Base-by-base conservation (phyloP, 2,797 vertebrate species). In the Peromyscus aztecus region DNA sequence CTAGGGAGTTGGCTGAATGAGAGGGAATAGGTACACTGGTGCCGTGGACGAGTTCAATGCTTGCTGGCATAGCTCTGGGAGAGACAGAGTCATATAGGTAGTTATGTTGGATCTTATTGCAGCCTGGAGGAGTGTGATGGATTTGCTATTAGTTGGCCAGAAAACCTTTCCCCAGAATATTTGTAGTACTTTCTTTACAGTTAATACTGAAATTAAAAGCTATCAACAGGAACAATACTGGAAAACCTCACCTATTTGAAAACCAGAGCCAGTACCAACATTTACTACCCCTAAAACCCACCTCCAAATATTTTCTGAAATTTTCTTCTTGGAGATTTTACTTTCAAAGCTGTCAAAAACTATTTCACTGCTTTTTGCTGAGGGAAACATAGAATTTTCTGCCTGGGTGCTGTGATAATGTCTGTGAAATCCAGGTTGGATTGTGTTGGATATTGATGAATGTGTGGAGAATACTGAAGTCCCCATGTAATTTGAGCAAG, bases 311-410 rank as follows among this genome's bases (percentile, higher is more conserved):
- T 75, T 63, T 29, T 52, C 40, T 91, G 13, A 95, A 61, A n/a
- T 95, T 96, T 92, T 81, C 69, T 90, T 91, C 71, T 43, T 78
- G 13, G 40, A 80, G 85, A 87, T 94, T 92, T 96, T 75, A 84
- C 40, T 81, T 89, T 69, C 59, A 65, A 97, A 63, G 21, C 63
- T 94, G 49, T 81, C 75, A 80, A 80, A 91, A 88, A 91, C 43
- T n/a, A 93, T 55, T 92, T 94, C 61, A 21, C 88, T 71, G 61
- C 19, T 83, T 92, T 92, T 88, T 31, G 17, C 17, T 88, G 63
- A 97, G 83, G 65, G 67, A 89, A 94, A 83, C 85, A 67, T 14
- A 82, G 84, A 69, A 21, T 96, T 96, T 97, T 96, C 90, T 97
- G 71, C 49, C 59, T 43, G 46, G 59, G 49, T 81, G 52, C 71